phyloP scores from a whole-genome alignment of 1,140 invertebrate genomes.

The Phymastichus coffea region DNA sequence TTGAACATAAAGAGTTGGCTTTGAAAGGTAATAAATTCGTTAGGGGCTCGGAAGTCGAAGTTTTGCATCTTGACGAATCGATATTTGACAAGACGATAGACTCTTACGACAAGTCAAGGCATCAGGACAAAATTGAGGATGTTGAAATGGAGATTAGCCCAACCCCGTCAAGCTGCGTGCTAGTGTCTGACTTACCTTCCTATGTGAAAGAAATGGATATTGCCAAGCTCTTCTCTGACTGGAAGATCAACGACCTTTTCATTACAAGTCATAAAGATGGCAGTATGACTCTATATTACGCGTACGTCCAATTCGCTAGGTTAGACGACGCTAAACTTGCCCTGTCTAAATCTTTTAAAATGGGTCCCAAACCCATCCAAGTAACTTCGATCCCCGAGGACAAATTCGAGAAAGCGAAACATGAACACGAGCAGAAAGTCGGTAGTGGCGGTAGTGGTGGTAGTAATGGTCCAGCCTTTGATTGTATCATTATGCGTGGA shows the following conservation, averaged over 20 bases:
- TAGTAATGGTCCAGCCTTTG: constrained; percentile 39
- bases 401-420: constrained; percentile 58
- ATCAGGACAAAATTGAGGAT: constrained; percentile 36
- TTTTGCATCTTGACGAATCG: constrained; percentile 63
- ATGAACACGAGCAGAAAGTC: constrained; percentile 48
- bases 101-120: constrained; percentile 56
- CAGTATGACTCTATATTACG: constrained; percentile 59
- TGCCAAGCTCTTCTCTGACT: constrained; percentile 72
- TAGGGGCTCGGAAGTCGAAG: constrained; percentile 62
- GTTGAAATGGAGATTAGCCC: constrained; percentile 34
- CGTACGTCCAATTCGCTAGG: constrained; percentile 74
- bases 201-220: constrained; percentile 77
- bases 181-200: constrained; percentile 70
- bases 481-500: constrained; percentile 73
- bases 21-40: constrained; percentile 55
- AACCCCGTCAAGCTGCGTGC: constrained; percentile 62
- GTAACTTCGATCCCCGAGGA: constrained; percentile 58
- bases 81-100: constrained; percentile 68
- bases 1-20: constrained; percentile 69
- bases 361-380: constrained; percentile 60
- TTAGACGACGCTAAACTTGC: constrained; percentile 68
- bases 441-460: background rate
- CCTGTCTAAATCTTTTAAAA: constrained; percentile 56
- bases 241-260: constrained; percentile 66
- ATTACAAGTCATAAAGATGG: constrained; percentile 66